phyloP scores from a whole-genome alignment of 2,888 invertebrate genomes.

The Ichneumoninae sp. region DNA sequence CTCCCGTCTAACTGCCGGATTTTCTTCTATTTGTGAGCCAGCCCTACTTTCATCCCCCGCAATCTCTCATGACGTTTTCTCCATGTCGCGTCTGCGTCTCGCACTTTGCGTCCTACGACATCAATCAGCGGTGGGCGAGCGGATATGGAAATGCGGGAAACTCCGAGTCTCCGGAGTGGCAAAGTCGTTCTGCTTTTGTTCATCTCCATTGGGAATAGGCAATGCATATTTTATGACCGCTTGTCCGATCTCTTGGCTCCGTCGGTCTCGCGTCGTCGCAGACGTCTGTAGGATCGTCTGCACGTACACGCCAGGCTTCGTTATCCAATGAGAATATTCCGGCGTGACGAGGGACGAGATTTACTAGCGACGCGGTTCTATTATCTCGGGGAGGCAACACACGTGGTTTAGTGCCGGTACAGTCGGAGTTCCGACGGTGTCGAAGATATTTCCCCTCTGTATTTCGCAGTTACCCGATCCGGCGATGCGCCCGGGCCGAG shows the following conservation, averaged over 20 bases:
- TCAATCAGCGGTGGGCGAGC: conserved; percentile 60
- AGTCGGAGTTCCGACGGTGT: conserved; percentile 20
- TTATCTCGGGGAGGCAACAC: neutral
- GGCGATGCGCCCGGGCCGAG: neutral
- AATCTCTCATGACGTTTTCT: conserved; percentile 23
- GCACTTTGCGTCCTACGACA: conserved; percentile 43
- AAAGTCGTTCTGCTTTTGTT: conserved; percentile 76
- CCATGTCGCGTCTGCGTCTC: conserved; percentile 27
- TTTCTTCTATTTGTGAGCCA: conserved; percentile 44
- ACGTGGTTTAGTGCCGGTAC: neutral
- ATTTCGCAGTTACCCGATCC: conserved; percentile 9
- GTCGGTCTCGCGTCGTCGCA: conserved; percentile 43
- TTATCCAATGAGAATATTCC: conserved; percentile 36
- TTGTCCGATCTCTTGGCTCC: conserved; percentile 68
- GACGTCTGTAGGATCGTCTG: conserved; percentile 33
- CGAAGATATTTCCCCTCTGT: conserved; percentile 29
- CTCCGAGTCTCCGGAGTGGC: conserved; percentile 71
- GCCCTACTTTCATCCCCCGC: neutral
- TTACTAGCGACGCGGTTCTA: neutral
- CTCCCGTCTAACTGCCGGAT: conserved; percentile 45
- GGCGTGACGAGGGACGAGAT: conserved; percentile 56
- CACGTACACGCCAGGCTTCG: conserved; percentile 20
- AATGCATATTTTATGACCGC: conserved; percentile 81
- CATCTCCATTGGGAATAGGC: conserved; percentile 74
- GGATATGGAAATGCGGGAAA: conserved; percentile 78